These are phyloP conservation scores for Coracias cyanogaster DNA, from an alignment of 2,797 vertebrate species.

Conservation along the genomic window DNA sequence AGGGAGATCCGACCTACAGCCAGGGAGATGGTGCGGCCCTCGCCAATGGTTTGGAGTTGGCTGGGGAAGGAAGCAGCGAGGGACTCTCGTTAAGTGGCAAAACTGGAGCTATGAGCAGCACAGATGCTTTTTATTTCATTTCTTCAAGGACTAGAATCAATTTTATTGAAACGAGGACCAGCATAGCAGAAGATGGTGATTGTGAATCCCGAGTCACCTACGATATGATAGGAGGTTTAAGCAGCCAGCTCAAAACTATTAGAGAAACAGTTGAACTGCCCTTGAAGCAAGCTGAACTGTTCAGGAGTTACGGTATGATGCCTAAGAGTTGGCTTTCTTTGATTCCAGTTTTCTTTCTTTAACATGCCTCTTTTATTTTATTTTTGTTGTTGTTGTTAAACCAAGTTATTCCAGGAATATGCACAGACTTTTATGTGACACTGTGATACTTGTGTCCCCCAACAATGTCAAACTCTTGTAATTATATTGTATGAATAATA, in stretches of 20 bases:
- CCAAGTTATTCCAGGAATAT: background rate
- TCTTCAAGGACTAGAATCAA: slow-evolving; percentile 83
- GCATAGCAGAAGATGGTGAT: slow-evolving; percentile 8
- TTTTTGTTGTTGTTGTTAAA: background rate
- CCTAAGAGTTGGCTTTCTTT: background rate
- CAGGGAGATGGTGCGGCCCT: background rate
- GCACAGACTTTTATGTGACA: background rate
- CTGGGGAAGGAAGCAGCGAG: background rate
- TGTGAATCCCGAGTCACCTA: slow-evolving; percentile 85
- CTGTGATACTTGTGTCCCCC: background rate
- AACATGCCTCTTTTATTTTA: rapidly evolving
- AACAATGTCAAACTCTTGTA: background rate
- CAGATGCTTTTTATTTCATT: slow-evolving; percentile 88
- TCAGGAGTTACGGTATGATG: slow-evolving; percentile 88
- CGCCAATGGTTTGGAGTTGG: background rate
- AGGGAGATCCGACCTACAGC: background rate
- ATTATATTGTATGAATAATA: background rate
- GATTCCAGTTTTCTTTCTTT: slow-evolving; percentile 9
- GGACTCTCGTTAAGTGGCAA: background rate
- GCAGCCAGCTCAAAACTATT: slow-evolving; percentile 87
- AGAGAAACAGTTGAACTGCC: slow-evolving; percentile 94
- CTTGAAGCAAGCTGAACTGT: slow-evolving; percentile 90
- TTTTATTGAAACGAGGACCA: slow-evolving; percentile 62
- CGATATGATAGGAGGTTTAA: slow-evolving; percentile 92
- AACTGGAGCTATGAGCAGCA: slow-evolving; percentile 44